Evolutionary conservation across 1,140 invertebrate genomes (phyloP).

Genomic region (Nebria ingens): DNA sequence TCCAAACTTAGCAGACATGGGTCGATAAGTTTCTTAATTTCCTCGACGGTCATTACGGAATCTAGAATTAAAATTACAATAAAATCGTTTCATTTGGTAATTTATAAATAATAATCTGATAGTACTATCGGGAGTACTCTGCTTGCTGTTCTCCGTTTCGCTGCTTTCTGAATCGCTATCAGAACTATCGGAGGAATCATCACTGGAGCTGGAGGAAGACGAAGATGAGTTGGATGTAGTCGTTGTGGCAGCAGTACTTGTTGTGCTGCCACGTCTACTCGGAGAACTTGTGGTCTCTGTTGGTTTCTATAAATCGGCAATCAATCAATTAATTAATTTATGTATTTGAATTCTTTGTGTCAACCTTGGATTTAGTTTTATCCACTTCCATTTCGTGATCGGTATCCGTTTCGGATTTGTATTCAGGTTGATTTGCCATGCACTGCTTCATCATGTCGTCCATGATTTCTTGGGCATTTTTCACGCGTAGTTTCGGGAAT

Average conservation of each 20-base stretch:
- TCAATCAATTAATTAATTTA: no score
- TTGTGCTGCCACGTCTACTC: slow-evolving; percentile 18
- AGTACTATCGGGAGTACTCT: no score
- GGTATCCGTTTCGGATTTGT: slow-evolving; percentile 15
- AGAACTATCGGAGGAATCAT: slow-evolving; percentile 35
- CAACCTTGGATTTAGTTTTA: slow-evolving; percentile 33
- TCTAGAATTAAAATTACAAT: no score
- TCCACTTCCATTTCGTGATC: slow-evolving; percentile 21
- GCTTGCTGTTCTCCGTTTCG: slow-evolving; percentile 32
- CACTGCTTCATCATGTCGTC: slow-evolving; percentile 39
- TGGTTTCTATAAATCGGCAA: neutral
- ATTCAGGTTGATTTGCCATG: slow-evolving; percentile 30
- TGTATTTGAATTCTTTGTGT: neutral
- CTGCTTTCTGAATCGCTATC: slow-evolving; percentile 34
- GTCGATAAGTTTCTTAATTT: slow-evolving; percentile 27
- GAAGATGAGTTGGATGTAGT: slow-evolving; percentile 23
- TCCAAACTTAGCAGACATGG: slow-evolving; percentile 67
- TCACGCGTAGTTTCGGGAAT: neutral
- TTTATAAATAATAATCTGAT: no score
- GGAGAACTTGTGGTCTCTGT: slow-evolving; percentile 17
- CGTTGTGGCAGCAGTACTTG: slow-evolving; percentile 22
- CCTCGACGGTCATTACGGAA: slow-evolving; percentile 21
- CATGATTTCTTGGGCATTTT: slow-evolving; percentile 38
- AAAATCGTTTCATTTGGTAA: no score
- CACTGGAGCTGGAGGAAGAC: slow-evolving; percentile 31